Evolutionary conservation across 1,140 invertebrate genomes (phyloP), one percentile per base, ranked within the genome.

Genomic region (Anastatus disparis): DNA sequence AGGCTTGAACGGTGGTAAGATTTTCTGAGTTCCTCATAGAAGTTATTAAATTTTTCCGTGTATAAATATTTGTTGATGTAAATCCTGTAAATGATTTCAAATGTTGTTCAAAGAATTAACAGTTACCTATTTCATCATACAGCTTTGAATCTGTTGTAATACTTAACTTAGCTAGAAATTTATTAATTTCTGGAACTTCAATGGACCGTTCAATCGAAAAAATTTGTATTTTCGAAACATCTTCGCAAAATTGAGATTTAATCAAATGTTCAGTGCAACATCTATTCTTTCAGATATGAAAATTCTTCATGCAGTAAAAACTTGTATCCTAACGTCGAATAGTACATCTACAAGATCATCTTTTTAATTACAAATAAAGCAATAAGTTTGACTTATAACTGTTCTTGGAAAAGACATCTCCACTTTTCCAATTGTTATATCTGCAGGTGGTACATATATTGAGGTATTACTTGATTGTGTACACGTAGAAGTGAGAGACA

Each of bases 31-130:
- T 74, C 48, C 71, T 31, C 71, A 76, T 75, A 7, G 76, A 70
- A 17, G 48, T 64, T 44, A 78, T 26, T 50, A n/a, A n/a, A 76
- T 67, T 12, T 64, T 50, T 1, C 68, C 59, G 2, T 76, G 31
- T 50, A 72, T 22, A 9, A 70, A 81, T 40, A 50, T 77, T 71
- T 44, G 76, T 66, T 73, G 72, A 78, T 3, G 53, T 74, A 12
- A 77, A 66, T 9, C 70, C 74, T 10, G 73, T 78, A 6, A 80
- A 73, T 12, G 69, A 13, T 31, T 55, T 42, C 17, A 79, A 24
- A 13, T 66, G 65, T 61, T 79, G 53, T 40, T 79, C 70, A 22
- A 75, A 75, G 13, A 79, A n/a, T n/a, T n/a, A n/a, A n/a, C n/a
- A n/a, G n/a, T n/a, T n/a, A n/a, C n/a, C n/a, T n/a, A n/a, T n/a